Evolutionary conservation across 2,113 vertebrate genomes (phyloP), one percentile per base, ranked within the genome.

Genomic region (Nycticryphes semicollaris): DNA sequence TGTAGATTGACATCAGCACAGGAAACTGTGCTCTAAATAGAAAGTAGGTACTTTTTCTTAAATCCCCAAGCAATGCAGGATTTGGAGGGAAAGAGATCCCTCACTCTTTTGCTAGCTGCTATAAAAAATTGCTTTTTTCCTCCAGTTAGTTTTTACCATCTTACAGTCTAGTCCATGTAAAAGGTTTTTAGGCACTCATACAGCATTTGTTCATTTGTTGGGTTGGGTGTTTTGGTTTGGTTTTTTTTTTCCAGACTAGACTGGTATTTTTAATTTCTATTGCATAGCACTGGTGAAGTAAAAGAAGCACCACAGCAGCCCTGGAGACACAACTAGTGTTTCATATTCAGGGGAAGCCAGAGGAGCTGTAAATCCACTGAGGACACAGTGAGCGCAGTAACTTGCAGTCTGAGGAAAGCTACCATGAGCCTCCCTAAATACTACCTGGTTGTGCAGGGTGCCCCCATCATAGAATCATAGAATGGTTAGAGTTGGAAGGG

Each of bases 311-410:
- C 31, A 22, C 67, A 31, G 67, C 25, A 31, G 12, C 67, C 35
- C 33, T 43, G 68, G 64, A 35, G 54, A 41, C 37, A 39, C 12
- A 51, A 74, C 30, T 57, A n/a, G 48, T 76, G 37, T 80, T 89
- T 80, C 3, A 0, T 27, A 35, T 43, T 72, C 54, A 28, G 30
- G 24, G 39, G 51, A 60, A 74, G 62, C 13, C 0, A 0, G n/a
- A 25, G 60, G 33, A 87, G 30, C 53, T 76, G 27, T 87, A 63
- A 89, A 84, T 84, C 53, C 51, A 74, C 1, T 45, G 18, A 57
- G 16, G 9, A 51, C 1, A 0, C 16, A 25, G 30, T 31, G 69
- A 81, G 60, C 48, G 28, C 51, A 21, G 21, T 47, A 51, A 68
- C 48, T 48, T 47, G 16, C 24, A 17, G 18, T 43, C 8, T 70